Conservation (phyloP, 2,888 invertebrate species). For the Xanthostigma xanthostigma region DNA sequence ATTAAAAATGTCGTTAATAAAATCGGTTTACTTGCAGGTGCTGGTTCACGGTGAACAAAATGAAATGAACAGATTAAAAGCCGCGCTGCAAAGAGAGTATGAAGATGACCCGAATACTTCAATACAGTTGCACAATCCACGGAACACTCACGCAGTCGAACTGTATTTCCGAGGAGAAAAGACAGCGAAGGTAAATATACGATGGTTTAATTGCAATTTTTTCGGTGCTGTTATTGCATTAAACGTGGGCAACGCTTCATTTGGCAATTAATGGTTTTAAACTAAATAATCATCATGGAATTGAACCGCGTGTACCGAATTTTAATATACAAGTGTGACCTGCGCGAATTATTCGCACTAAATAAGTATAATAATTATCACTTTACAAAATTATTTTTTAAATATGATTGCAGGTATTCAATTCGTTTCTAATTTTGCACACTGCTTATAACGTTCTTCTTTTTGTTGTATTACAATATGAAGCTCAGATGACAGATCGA, state of each 20-base stretch:
- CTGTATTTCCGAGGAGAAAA: slow-evolving; percentile 95
- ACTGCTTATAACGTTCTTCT: too few species aligned
- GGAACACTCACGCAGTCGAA: slow-evolving; percentile 86
- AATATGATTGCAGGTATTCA: too few species aligned
- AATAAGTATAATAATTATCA: too few species aligned
- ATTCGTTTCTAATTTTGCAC: too few species aligned
- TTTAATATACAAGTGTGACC: neutral
- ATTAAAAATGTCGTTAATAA: too few species aligned
- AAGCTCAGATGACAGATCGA: too few species aligned
- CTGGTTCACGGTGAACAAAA: slow-evolving; percentile 97
- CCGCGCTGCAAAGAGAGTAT: slow-evolving; percentile 86
- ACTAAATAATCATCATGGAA: neutral
- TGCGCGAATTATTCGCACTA: too few species aligned
- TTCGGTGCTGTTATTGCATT: neutral
- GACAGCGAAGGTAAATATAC: slow-evolving; percentile 70
- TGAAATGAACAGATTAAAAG: slow-evolving; percentile 93
- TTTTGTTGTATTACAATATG: too few species aligned
- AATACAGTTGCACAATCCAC: slow-evolving; percentile 88
- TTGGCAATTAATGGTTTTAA: too few species aligned
- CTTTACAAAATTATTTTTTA: too few species aligned
- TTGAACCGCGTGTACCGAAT: neutral
- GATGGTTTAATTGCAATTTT: neutral
- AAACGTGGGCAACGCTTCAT: too few species aligned
- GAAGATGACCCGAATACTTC: slow-evolving; percentile 67
- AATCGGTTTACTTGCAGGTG: slow-evolving; percentile 30